phyloP scores from a whole-genome alignment of 2,113 vertebrate genomes.

The Chamaea fasciata region DNA sequence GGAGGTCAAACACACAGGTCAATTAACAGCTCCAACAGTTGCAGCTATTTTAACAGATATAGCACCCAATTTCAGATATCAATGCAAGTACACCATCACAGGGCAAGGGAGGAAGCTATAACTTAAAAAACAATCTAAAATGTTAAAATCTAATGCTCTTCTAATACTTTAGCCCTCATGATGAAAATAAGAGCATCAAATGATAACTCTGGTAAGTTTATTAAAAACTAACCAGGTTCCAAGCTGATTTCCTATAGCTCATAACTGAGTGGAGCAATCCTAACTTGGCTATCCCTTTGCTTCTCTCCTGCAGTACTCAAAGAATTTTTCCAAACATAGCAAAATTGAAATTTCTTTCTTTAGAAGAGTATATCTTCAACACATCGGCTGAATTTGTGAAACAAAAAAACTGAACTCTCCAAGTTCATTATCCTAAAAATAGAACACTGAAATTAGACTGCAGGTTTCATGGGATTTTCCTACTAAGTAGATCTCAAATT shows the following conservation, averaged over 20 bases:
- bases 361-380: not conserved
- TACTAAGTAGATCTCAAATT: not conserved
- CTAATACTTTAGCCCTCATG: not conserved
- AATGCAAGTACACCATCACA: not conserved
- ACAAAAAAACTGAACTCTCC: not conserved
- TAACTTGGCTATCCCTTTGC: not conserved
- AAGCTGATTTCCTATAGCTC: not conserved
- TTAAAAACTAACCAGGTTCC: not conserved
- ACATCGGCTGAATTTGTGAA: not conserved
- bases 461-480: not conserved
- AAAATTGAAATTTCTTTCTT: not conserved
- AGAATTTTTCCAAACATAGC: not conserved
- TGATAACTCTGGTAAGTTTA: not conserved
- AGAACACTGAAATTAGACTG: not conserved
- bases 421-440: not conserved
- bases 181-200: not conserved
- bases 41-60: not conserved
- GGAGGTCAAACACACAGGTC: conserved; percentile 1
- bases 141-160: not conserved
- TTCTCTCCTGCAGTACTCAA: not conserved
- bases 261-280: not conserved
- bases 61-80: not conserved
- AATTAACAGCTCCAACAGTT: conserved; percentile 22
- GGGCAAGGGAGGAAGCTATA: not conserved
- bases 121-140: not conserved